Evolutionary conservation across 1,140 invertebrate genomes (phyloP), one percentile per base, ranked within the genome.

Genomic region (Pseudomyrmex flavicornis): DNA sequence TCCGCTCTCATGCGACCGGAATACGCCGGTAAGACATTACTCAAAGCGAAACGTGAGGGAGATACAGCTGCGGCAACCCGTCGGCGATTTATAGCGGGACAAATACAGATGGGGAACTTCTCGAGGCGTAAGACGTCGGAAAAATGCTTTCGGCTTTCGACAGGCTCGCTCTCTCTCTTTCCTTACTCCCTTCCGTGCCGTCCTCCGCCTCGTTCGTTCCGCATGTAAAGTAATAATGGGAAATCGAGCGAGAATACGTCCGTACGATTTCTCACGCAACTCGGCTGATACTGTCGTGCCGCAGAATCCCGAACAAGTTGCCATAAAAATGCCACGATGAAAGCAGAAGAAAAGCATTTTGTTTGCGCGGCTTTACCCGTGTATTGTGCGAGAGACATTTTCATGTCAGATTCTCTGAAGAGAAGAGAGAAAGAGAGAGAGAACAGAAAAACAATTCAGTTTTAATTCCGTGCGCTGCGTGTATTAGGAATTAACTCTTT

Each of bases 121-220:
- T 82, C 59, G 87, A 82, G 65, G 75, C 82, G 85, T 85, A 72
- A 85, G 85, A 88, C 83, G 82, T 87, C 66, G 85, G 72, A 70
- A 61, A 87, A 88, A 87, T 87, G 83, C 76, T 80, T 88, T 79
- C 82, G 76, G 82, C 82, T 88, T 85, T 85, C 85, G 82, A 87
- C 83, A 79, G 65, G 82, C 85, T 82, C 59, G 35, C 35, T 35
- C 35, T 35, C 35, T 35, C 35, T 35, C 35, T 35, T 35, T 87
- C 66, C 65, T 82, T 83, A 80, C 4, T 0, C 82, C 82, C 17
- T 0, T 17, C 17, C 17, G 44, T 22, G 70, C 56, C 44, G 58
- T 70, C 65, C 12, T 70, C 58, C 65, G 44, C 54, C 54, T 10
- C 65, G 44, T 69, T 44, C 63, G n/a, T 80, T 68, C 63, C 35